Evolutionary conservation across 1,140 invertebrate species (phyloP), one percentile per base, ranked within the genome.

Genomic region (Drosophila sulfurigaster): DNA sequence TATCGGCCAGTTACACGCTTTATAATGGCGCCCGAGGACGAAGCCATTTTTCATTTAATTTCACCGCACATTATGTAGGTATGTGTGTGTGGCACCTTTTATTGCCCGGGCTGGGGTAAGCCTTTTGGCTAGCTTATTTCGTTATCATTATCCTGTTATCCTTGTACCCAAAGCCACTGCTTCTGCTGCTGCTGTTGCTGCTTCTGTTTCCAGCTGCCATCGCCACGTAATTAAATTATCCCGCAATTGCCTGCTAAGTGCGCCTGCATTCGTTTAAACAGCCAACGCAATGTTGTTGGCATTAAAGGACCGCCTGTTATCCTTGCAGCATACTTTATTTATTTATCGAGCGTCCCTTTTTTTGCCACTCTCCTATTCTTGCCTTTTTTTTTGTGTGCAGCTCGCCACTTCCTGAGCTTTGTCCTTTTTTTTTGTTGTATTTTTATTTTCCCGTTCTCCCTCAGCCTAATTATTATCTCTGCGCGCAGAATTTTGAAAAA

Each of bases 121-220:
- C 78, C 73, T 80, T 86, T 80, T 56, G 76, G 66, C 71, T 85
- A 71, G 75, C 80, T 83, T 88, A 88, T 88, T 88, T 78, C 71
- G 85, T 83, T 88, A 88, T 83, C 80, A 88, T 88, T 89, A 88
- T 88, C 85, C 83, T 81, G 83, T 89, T 88, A 89, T 88, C 77
- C 80, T 78, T 75, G 58, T 56, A 57, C 51, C 45, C 13, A 57
- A 25, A 25, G 20, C 20, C 20, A 20, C 20, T 20, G 54, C 8
- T n/a, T n/a, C n/a, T 38, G 1, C 35, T 41, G 11, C 28, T 13
- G 25, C n/a, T 41, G 11, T 0, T 25, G 38, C 38, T 41, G 38
- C 38, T 32, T 8, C 38, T 41, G 38, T 10, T 38, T 38, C 35
- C 35, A 56, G 48, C 49, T 57, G 41, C 58, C 43, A 58, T 28